A percentile compares a stretch with the other conserved stretches of the same genome.
Conservation (phyloP, 2,113 vertebrate species). For the Caretta caretta region DNA sequence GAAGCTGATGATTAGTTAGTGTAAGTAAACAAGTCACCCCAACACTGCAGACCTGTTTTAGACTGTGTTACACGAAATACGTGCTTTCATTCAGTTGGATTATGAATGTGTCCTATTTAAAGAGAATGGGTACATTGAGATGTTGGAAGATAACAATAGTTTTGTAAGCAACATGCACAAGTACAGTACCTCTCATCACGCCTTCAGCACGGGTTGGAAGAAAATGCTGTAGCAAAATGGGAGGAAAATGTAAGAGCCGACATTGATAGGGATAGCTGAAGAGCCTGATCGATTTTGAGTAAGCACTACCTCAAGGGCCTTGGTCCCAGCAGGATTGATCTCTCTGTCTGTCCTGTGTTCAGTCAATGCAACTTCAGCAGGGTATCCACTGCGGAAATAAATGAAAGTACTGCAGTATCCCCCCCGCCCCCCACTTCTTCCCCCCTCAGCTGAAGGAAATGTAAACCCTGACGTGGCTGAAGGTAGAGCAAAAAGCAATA, state of each 20-base stretch:
- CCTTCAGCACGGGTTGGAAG: constrained; percentile 31
- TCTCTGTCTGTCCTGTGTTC: constrained; percentile 57
- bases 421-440: constrained; percentile 9
- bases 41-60: constrained; percentile 19
- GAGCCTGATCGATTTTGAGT: constrained; percentile 65
- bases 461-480: background rate
- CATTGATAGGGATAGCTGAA: constrained; percentile 60
- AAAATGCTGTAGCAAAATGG: constrained; percentile 57
- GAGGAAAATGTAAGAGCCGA: constrained; percentile 66
- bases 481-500: background rate
- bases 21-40: constrained; percentile 9
- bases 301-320: constrained; percentile 66
- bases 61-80: background rate
- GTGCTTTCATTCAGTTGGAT: background rate
- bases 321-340: constrained; percentile 59
- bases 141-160: background rate
- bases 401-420: constrained; percentile 17
- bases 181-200: constrained; percentile 28
- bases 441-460: background rate
- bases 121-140: background rate
- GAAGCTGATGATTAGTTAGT: constrained; percentile 34
- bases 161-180: background rate
- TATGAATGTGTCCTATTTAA: background rate
- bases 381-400: constrained; percentile 61
- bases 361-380: constrained; percentile 67